phyloP scores from a whole-genome alignment of 2,797 vertebrate genomes.

The Molossus molossus region DNA sequence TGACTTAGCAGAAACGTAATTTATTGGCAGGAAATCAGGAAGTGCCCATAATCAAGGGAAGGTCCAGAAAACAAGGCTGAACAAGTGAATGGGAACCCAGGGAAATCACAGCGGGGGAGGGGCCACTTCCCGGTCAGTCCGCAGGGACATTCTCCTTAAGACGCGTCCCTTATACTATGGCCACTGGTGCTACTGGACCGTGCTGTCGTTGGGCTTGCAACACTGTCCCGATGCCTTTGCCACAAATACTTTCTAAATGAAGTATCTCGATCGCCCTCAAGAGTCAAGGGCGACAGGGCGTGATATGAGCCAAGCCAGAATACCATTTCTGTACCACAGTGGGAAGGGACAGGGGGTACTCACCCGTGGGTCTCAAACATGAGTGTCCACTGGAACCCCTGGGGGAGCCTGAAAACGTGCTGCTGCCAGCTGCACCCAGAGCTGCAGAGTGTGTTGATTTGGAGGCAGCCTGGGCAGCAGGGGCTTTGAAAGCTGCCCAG shows the following conservation, averaged over 20 bases:
- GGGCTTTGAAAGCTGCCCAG: accelerated
- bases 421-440: neutral
- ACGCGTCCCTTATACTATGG: neutral
- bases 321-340: too few relatives aligned
- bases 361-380: neutral
- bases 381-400: neutral
- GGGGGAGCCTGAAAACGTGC: neutral
- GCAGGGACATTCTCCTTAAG: neutral
- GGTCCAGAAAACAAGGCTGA: neutral
- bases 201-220: neutral
- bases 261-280: neutral
- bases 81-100: neutral
- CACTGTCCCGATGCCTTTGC: neutral
- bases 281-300: too few relatives aligned
- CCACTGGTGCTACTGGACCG: neutral
- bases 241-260: neutral
- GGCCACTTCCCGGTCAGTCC: neutral
- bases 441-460: neutral
- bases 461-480: neutral
- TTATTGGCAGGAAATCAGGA: conserved; percentile 10
- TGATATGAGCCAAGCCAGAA: neutral
- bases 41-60: neutral
- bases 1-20: neutral
- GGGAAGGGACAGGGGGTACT: neutral
- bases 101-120: neutral